phyloP scores from a whole-genome alignment of 2,888 invertebrate species.

The Calameuta filiformis region DNA sequence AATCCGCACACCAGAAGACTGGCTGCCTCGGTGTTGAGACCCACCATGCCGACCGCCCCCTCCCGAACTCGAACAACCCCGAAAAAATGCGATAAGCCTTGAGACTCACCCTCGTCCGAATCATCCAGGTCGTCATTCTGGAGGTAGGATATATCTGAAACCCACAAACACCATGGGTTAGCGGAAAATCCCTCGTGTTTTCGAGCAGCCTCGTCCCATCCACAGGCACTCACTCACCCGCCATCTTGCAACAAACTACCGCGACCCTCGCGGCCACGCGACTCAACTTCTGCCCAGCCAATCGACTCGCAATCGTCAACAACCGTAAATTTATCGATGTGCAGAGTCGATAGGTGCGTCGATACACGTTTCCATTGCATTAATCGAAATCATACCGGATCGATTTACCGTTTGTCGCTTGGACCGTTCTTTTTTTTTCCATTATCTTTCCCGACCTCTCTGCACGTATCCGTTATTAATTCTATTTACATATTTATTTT shows the following conservation, averaged over 20 bases:
- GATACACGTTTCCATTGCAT: neutral
- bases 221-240: conserved; percentile 65
- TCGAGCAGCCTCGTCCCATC: conserved; percentile 54
- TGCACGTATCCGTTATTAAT: neutral
- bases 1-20: conserved; percentile 33
- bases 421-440: neutral
- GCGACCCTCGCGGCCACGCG: conserved; percentile 47
- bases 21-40: conserved; percentile 35
- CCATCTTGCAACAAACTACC: conserved; percentile 65
- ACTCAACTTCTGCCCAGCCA: neutral
- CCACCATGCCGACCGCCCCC: conserved; percentile 35
- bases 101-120: conserved; percentile 58
- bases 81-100: conserved; percentile 34
- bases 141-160: conserved; percentile 64
- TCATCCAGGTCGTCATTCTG: conserved; percentile 57
- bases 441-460: neutral
- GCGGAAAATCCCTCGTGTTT: conserved; percentile 59
- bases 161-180: conserved; percentile 62
- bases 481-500: neutral
- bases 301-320: neutral
- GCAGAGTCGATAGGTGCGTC: neutral
- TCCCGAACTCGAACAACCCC: conserved; percentile 31
- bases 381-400: neutral
- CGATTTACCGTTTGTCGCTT: too few relatives aligned
- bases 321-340: neutral